These are phyloP conservation scores for Malaclemys terrapin DNA, from an alignment of 2,113 vertebrate genomes.

Conservation along the genomic window DNA sequence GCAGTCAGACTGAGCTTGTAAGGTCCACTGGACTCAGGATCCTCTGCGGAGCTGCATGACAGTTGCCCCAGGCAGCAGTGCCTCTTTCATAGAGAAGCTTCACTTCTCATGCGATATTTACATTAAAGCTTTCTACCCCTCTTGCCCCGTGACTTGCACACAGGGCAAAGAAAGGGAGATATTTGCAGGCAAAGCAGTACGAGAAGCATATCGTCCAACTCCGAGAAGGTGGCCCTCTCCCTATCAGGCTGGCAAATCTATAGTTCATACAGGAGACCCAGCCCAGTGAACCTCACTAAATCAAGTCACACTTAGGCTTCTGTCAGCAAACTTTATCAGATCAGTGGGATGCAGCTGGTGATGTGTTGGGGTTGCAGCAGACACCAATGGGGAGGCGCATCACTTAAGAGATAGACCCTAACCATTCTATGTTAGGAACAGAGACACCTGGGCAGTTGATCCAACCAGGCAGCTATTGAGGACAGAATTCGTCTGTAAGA, in stretches of 20 bases:
- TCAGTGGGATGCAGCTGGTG: neutral
- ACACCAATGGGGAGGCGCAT: neutral
- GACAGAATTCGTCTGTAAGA: neutral
- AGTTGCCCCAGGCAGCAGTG: neutral
- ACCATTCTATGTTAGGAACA: neutral
- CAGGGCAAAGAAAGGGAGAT: neutral
- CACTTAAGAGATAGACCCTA: neutral
- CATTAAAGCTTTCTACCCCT: neutral
- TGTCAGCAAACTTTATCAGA: neutral
- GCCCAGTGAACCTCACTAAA: neutral
- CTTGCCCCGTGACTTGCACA: neutral
- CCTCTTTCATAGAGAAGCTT: neutral
- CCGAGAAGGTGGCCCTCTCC: rapidly evolving
- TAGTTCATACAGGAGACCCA: neutral
- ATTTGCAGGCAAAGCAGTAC: neutral
- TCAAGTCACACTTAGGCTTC: too few relatives aligned
- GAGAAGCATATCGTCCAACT: rapidly evolving
- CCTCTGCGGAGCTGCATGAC: neutral
- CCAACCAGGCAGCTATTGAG: neutral
- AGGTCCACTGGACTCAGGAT: neutral
- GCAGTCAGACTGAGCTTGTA: neutral
- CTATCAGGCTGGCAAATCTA: neutral
- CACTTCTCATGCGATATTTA: neutral
- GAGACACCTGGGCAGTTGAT: neutral
- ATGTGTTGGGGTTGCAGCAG: neutral